Conservation (phyloP, 2,797 vertebrate species). For the Margarornis squamiger region DNA sequence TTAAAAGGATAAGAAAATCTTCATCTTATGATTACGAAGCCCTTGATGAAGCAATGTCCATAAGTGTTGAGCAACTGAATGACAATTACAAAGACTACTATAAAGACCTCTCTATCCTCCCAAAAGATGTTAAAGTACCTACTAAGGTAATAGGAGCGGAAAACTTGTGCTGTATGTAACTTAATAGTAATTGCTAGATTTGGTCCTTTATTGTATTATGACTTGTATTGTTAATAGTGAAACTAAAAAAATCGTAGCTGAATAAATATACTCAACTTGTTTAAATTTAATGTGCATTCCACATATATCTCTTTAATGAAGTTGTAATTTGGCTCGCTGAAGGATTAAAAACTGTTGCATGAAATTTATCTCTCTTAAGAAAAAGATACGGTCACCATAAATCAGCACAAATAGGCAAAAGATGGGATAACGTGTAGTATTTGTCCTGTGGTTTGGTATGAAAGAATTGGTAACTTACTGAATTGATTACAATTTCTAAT, state of each 20-base stretch:
- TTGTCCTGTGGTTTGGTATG: neutral
- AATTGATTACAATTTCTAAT: neutral
- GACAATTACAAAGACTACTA: conserved; percentile 86
- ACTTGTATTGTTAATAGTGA: neutral
- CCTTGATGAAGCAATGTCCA: conserved; percentile 97
- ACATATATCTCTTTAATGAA: neutral
- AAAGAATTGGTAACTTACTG: neutral
- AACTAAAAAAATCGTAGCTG: neutral
- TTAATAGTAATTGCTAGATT: neutral
- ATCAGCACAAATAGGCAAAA: neutral
- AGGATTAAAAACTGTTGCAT: neutral
- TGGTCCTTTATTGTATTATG: neutral
- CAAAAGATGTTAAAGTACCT: conserved; percentile 93
- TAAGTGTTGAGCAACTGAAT: conserved; percentile 91
- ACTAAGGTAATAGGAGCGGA: conserved; percentile 83
- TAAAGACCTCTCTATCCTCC: conserved; percentile 89
- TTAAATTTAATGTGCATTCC: neutral
- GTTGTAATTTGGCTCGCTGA: neutral
- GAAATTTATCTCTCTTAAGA: neutral
- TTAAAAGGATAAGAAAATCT: conserved; percentile 93
- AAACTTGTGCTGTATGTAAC: neutral
- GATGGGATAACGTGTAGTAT: neutral
- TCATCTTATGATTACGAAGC: conserved; percentile 97
- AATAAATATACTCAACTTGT: neutral
- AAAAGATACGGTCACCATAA: neutral